A percentile compares a stretch with the other conserved stretches of the same genome.
Evolutionary conservation across 2,888 invertebrate species (phyloP).

Genomic region (Patella pellucida): DNA sequence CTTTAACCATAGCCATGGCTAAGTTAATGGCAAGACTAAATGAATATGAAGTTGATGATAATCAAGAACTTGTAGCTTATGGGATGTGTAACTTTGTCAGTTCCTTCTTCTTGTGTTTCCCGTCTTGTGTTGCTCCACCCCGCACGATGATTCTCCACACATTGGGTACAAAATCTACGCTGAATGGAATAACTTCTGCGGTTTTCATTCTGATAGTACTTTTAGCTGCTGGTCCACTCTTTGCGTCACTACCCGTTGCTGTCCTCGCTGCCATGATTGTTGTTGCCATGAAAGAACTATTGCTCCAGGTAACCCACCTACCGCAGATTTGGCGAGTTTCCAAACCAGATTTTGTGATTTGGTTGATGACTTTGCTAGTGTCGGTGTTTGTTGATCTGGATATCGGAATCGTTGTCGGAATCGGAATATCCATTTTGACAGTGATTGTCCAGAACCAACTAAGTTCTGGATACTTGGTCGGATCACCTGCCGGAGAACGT

Average conservation of each 20-base stretch:
- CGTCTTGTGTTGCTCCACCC: slow-evolving; percentile 65
- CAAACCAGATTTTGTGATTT: slow-evolving; percentile 79
- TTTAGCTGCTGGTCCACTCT: slow-evolving; percentile 56
- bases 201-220: slow-evolving; percentile 58
- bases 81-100: slow-evolving; percentile 64
- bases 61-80: slow-evolving; percentile 70
- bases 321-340: slow-evolving; percentile 82
- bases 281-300: slow-evolving; percentile 70
- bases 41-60: slow-evolving; percentile 64
- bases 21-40: slow-evolving; percentile 65
- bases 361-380: slow-evolving; percentile 53
- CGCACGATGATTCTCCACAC: slow-evolving; percentile 54
- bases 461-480: slow-evolving; percentile 36
- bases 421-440: slow-evolving; percentile 46
- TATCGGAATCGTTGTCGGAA: slow-evolving; percentile 57
- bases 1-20: slow-evolving; percentile 59
- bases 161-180: slow-evolving; percentile 56
- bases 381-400: slow-evolving; percentile 53
- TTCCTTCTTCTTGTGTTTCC: slow-evolving; percentile 70
- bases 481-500: slow-evolving; percentile 31
- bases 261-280: slow-evolving; percentile 72
- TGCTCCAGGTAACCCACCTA: slow-evolving; percentile 79
- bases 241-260: slow-evolving; percentile 57
- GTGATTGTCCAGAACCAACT: slow-evolving; percentile 45
- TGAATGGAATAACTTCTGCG: slow-evolving; percentile 50